phyloP scores from a whole-genome alignment of 1,140 invertebrate genomes.

The Drosophila ficusphila region DNA sequence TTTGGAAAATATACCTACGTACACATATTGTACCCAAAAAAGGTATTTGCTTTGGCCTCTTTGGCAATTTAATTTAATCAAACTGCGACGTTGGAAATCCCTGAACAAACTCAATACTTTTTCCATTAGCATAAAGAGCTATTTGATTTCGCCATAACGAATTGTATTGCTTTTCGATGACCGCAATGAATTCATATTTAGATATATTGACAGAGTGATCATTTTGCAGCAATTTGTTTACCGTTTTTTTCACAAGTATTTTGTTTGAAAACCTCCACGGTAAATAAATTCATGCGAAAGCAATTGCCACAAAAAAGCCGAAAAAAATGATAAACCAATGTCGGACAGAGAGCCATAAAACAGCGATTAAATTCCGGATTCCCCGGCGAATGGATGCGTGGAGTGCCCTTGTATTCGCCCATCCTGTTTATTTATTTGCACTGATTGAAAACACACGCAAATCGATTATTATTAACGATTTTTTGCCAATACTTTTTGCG shows the following conservation, averaged over 20 bases:
- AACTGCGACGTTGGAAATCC: neutral
- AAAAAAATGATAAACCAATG: slow-evolving; percentile 21
- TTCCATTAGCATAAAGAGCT: neutral
- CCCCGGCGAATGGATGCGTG: slow-evolving; percentile 22
- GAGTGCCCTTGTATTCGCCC: slow-evolving; percentile 9
- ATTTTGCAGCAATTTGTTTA: slow-evolving; percentile 54
- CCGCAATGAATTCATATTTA: slow-evolving; percentile 38
- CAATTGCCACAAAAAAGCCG: slow-evolving; percentile 24
- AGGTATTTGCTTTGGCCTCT: slow-evolving; percentile 6
- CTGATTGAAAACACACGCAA: slow-evolving; percentile 69
- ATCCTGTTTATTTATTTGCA: slow-evolving; percentile 41
- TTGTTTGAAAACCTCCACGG: slow-evolving; percentile 24
- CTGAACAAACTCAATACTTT: neutral
- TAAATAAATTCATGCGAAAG: slow-evolving; percentile 49
- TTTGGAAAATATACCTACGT: slow-evolving; percentile 23
- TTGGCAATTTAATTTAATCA: neutral
- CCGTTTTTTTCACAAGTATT: slow-evolving; percentile 2
- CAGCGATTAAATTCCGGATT: slow-evolving; percentile 72
- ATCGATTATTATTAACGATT: slow-evolving; percentile 79
- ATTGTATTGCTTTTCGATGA: slow-evolving; percentile 26
- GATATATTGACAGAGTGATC: slow-evolving; percentile 51
- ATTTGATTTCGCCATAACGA: neutral
- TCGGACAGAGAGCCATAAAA: slow-evolving; percentile 39
- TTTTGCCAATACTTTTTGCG: slow-evolving; percentile 57
- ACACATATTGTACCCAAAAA: no score